Evolutionary conservation across 1,140 invertebrate species (phyloP).

Genomic region (Andricus grossulariae): DNA sequence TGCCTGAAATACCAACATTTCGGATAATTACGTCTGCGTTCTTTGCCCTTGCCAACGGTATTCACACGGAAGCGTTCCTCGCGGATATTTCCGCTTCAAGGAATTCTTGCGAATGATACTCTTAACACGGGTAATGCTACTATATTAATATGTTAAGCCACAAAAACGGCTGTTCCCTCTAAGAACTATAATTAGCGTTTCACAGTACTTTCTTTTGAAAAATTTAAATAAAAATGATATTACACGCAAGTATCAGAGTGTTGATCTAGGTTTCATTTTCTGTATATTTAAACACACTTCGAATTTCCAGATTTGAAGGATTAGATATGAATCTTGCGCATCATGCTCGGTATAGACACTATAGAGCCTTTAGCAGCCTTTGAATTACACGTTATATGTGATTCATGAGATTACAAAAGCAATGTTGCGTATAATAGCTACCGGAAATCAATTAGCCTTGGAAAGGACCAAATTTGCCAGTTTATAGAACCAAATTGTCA

Average conservation of each 20-base stretch:
- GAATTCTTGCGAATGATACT: constrained; percentile 3
- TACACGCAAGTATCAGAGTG: not conserved
- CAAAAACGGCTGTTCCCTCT: not conserved
- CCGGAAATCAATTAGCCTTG: no score
- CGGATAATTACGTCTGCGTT: constrained; percentile 30
- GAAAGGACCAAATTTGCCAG: no score
- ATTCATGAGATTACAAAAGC: no score
- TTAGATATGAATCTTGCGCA: no score
- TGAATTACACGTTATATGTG: no score
- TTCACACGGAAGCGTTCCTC: constrained; percentile 23
- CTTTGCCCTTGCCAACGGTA: constrained; percentile 29
- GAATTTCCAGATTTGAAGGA: no score
- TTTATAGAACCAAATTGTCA: no score
- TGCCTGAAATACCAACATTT: constrained; percentile 32
- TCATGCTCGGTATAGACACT: no score
- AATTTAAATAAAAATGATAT: not conserved
- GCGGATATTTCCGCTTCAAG: constrained; percentile 26
- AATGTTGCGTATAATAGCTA: no score
- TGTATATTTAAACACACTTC: not conserved
- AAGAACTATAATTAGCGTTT: not conserved
- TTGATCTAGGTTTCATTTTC: not conserved
- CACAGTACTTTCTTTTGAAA: not conserved
- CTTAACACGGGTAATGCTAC: not conserved
- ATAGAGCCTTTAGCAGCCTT: no score
- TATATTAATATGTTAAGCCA: not conserved